These are phyloP conservation scores for Schizopygopsis pylzovi DNA, from an alignment of 2,797 vertebrate species.

Conservation along the genomic window DNA sequence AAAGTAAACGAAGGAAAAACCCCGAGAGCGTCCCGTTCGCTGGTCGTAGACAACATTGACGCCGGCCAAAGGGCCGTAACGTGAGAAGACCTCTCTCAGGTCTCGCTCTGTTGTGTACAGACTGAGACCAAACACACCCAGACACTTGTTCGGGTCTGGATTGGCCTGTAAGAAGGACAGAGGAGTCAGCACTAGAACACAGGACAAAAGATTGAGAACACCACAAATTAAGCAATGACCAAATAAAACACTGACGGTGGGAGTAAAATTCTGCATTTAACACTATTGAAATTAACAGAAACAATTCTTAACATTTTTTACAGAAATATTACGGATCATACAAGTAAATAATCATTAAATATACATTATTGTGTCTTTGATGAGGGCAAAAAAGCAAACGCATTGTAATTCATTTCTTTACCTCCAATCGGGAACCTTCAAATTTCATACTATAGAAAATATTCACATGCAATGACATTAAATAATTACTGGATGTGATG, in stretches of 20 bases:
- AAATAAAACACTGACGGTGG: not conserved
- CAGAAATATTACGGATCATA: not conserved
- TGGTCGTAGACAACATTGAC: conserved; percentile 96
- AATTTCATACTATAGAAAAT: conserved; percentile 2
- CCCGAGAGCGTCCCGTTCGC: conserved; percentile 89
- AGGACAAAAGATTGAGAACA: not conserved
- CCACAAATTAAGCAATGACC: not conserved
- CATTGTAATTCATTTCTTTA: not conserved
- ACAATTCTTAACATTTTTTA: not conserved
- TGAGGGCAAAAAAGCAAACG: not conserved
- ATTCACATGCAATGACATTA: conserved; percentile 26
- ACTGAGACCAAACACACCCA: conserved; percentile 94
- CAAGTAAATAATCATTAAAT: not conserved
- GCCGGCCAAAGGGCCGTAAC: conserved; percentile 88
- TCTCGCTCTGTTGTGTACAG: conserved; percentile 94
- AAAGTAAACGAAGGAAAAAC: conserved; percentile 95
- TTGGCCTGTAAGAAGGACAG: conserved; percentile 82
- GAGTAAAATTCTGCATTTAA: not conserved
- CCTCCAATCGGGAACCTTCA: not conserved
- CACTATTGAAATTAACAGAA: not conserved
- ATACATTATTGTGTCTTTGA: not conserved
- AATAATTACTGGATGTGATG: conserved; percentile 18
- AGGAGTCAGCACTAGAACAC: not conserved
- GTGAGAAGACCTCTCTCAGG: conserved; percentile 92
- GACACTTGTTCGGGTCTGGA: conserved; percentile 91